Conservation (phyloP, 2,888 invertebrate species). For the Deroplatys truncata region DNA sequence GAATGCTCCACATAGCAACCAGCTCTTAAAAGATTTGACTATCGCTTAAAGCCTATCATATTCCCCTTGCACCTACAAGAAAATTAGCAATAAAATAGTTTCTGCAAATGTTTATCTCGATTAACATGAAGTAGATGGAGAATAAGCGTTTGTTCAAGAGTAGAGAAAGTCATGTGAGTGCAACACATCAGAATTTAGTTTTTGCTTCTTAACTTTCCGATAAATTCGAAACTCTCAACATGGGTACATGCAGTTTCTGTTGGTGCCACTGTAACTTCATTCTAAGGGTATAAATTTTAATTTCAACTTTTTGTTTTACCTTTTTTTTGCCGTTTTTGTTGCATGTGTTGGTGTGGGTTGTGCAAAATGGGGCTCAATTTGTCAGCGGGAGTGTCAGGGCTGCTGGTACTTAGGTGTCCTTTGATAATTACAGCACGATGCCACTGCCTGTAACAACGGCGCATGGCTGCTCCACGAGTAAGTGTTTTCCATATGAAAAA, state of each 20-base stretch:
- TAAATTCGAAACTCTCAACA: neutral
- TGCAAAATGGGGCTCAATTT: conserved; percentile 19
- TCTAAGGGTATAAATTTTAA: neutral
- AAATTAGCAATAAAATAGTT: no score
- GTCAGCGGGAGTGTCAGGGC: conserved; percentile 23
- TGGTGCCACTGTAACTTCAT: neutral
- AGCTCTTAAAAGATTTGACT: no score
- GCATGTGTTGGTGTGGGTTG: neutral
- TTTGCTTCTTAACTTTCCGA: neutral
- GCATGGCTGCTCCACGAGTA: neutral
- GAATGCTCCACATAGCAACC: no score
- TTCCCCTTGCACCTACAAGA: no score
- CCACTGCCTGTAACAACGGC: neutral
- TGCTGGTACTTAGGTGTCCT: conserved; percentile 23
- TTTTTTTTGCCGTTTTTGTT: neutral
- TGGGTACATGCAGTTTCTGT: neutral
- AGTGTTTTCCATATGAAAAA: neutral
- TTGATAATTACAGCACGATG: conserved; percentile 20
- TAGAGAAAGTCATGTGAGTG: no score
- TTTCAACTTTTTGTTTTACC: neutral
- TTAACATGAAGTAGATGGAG: no score
- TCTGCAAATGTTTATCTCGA: no score
- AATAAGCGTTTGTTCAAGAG: no score
- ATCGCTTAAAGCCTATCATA: no score
- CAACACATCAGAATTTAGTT: no score